phyloP scores from a whole-genome alignment of 2,113 vertebrate species.

The Plotosus lineatus region DNA sequence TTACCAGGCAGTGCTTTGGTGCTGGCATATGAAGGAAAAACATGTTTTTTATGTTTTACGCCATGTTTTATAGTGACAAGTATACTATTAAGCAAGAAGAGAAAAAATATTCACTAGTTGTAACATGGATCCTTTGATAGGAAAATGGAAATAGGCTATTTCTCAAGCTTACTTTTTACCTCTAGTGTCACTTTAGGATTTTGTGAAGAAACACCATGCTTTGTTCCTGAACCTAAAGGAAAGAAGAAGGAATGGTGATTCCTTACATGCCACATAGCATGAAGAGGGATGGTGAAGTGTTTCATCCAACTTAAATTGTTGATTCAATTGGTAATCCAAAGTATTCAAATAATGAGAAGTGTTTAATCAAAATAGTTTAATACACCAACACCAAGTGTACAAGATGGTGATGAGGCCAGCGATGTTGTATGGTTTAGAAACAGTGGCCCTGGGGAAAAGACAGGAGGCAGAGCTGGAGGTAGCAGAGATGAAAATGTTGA shows the following conservation, averaged over 20 bases:
- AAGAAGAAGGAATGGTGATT: no score
- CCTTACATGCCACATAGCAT: no score
- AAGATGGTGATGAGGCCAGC: no score
- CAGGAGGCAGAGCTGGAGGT: no score
- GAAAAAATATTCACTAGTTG: constrained; percentile 33
- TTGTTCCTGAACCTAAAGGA: background rate
- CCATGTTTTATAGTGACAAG: constrained; percentile 40
- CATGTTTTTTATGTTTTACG: no score
- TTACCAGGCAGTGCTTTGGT: no score
- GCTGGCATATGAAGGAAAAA: background rate
- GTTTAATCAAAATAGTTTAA: background rate
- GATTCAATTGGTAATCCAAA: no score
- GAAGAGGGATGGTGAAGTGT: no score
- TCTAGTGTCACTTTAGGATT: constrained; percentile 3
- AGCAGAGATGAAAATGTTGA: no score
- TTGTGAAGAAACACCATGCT: background rate
- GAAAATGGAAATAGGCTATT: constrained; percentile 48
- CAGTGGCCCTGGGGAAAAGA: no score
- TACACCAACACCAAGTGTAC: background rate
- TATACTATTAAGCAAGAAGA: background rate
- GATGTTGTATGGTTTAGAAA: no score
- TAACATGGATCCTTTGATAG: constrained; percentile 52
- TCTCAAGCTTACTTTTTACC: constrained; percentile 14
- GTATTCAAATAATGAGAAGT: constrained; percentile 8
- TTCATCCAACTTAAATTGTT: no score